Percentiles rank a stretch among this genome's conserved stretches.
Evolutionary conservation across 2,888 invertebrate genomes (phyloP).

Genomic region (Crioceris asparagi): DNA sequence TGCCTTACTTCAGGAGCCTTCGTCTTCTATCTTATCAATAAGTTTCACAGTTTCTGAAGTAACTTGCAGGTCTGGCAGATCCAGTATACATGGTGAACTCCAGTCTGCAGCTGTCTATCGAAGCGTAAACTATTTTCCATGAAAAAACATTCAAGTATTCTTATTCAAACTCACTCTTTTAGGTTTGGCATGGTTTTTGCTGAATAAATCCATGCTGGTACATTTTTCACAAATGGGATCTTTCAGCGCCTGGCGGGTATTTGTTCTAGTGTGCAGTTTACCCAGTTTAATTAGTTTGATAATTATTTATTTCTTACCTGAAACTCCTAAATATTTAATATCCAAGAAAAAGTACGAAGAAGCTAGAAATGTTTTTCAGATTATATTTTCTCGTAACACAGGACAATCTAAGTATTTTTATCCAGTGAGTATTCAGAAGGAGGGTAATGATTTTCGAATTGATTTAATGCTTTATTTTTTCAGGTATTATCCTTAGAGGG

Average conservation of each 20-base stretch:
- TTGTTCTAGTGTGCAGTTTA: conserved; percentile 49
- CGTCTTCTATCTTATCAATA: too few species aligned
- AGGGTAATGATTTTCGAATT: not conserved
- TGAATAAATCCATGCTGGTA: conserved; percentile 24
- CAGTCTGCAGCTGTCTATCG: too few species aligned
- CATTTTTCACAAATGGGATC: conserved; percentile 27
- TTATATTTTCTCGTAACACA: conserved; percentile 46
- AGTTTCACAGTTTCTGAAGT: too few species aligned
- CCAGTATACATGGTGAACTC: too few species aligned
- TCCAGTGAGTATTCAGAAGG: conserved; percentile 39
- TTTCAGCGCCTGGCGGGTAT: conserved; percentile 54
- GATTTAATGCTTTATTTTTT: conserved; percentile 5
- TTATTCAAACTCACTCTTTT: too few species aligned
- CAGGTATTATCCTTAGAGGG: conserved; percentile 26
- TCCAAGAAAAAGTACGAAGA: conserved; percentile 41
- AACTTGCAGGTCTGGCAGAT: too few species aligned
- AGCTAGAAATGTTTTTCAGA: conserved; percentile 44
- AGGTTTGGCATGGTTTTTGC: conserved; percentile 42
- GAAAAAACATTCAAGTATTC: too few species aligned
- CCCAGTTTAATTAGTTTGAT: conserved; percentile 45
- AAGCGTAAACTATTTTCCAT: too few species aligned
- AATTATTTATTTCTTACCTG: conserved; percentile 44
- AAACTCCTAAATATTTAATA: conserved; percentile 47
- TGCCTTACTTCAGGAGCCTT: too few species aligned
- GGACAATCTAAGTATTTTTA: conserved; percentile 37